phyloP scores from a whole-genome alignment of 2,797 vertebrate genomes.

The Sciurus carolinensis region DNA sequence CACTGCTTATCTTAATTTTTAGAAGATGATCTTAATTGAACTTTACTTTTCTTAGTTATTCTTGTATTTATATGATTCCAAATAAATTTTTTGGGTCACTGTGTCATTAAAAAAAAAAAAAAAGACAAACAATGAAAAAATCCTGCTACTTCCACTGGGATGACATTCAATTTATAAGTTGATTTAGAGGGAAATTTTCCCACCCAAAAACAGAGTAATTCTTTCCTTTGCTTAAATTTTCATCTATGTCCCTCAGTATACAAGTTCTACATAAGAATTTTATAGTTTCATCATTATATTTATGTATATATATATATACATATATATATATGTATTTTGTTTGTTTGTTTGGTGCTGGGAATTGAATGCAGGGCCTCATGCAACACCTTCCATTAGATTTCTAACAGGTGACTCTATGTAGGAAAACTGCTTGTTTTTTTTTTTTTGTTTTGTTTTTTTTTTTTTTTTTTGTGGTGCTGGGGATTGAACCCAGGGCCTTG shows the following conservation, averaged over 20 bases:
- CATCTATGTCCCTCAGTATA: not conserved
- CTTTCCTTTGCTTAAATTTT: constrained; percentile 25
- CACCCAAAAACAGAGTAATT: not conserved
- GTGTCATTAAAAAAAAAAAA: not conserved
- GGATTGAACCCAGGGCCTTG: too few species aligned
- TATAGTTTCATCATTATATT: constrained; percentile 38
- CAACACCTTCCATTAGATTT: not conserved
- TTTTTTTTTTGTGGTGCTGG: too few species aligned
- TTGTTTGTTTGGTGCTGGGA: not conserved
- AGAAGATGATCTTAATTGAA: not conserved
- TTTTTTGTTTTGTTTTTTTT: too few species aligned
- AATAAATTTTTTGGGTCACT: constrained; percentile 37
- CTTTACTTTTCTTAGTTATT: constrained; percentile 50
- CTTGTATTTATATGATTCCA: constrained; percentile 33
- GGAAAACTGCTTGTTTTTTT: constrained; percentile 14
- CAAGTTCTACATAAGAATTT: not conserved
- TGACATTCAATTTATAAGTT: not conserved
- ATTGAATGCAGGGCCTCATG: not conserved
- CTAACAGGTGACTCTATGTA: not conserved
- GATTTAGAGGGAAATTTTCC: constrained; percentile 28
- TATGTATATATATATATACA: too few species aligned
- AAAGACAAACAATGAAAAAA: not conserved
- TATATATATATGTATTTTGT: not conserved
- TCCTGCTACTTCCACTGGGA: not conserved
- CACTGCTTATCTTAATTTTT: constrained; percentile 48